Conservation (phyloP, 2,888 invertebrate genomes). For the Drosophila kanekoi region DNA sequence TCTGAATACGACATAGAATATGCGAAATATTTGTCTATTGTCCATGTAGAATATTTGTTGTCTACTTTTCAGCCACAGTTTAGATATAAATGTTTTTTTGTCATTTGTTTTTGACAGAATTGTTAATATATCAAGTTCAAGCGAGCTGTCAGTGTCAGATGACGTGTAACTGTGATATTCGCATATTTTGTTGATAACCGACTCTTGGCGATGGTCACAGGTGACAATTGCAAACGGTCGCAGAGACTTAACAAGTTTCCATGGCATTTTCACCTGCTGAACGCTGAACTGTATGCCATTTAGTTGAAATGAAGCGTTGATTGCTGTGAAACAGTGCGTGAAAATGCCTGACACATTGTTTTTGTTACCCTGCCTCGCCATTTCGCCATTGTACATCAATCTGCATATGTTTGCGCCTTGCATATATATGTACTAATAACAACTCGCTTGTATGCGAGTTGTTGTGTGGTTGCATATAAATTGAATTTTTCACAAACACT, state of each 20-base stretch:
- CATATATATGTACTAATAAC: slow-evolving; percentile 20
- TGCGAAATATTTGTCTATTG: too few relatives aligned
- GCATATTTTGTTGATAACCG: slow-evolving; percentile 15
- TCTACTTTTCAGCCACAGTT: too few relatives aligned
- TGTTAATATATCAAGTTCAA: slow-evolving; percentile 32
- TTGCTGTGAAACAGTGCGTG: slow-evolving; percentile 71
- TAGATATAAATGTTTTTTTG: not conserved
- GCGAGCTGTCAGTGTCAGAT: slow-evolving; percentile 30
- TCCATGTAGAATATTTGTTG: too few relatives aligned
- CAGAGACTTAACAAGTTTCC: slow-evolving; percentile 11
- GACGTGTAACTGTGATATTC: slow-evolving; percentile 18
- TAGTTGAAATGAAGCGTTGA: slow-evolving; percentile 75
- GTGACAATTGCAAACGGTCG: slow-evolving; percentile 19
- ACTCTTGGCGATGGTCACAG: slow-evolving; percentile 3
- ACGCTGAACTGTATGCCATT: slow-evolving; percentile 30
- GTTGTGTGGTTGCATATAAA: slow-evolving; percentile 74
- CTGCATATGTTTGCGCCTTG: slow-evolving; percentile 22
- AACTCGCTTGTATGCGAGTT: slow-evolving; percentile 14
- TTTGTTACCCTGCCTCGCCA: slow-evolving; percentile 42
- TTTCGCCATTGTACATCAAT: slow-evolving; percentile 35
- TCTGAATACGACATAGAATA: too few relatives aligned
- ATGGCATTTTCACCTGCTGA: slow-evolving; percentile 1
- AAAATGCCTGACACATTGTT: slow-evolving; percentile 61
- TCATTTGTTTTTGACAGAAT: not conserved
- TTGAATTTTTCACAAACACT: slow-evolving; percentile 74